phyloP scores from a whole-genome alignment of 2,797 vertebrate genomes.

The Tachyglossus aculeatus region DNA sequence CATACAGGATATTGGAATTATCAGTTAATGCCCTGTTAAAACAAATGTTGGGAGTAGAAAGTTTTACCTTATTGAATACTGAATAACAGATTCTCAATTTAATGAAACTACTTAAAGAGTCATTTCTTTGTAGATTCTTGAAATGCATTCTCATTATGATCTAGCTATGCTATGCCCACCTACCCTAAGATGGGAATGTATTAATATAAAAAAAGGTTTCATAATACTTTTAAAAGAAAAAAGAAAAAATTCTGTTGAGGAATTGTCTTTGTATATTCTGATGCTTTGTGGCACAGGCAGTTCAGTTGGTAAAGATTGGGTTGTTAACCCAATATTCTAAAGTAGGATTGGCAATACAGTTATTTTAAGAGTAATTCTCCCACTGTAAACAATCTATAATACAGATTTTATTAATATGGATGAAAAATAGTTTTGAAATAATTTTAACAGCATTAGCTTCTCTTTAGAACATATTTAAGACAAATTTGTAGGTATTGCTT shows the following conservation, averaged over 20 bases:
- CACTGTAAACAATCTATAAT: not conserved
- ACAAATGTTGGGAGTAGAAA: slow-evolving; percentile 55
- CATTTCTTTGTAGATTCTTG: slow-evolving; percentile 63
- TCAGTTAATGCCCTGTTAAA: slow-evolving; percentile 69
- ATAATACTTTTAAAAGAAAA: slow-evolving; percentile 13
- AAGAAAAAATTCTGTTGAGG: too few species aligned
- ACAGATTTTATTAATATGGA: not conserved
- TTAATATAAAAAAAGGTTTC: slow-evolving; percentile 7
- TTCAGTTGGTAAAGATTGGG: not conserved
- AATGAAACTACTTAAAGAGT: slow-evolving; percentile 63
- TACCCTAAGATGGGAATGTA: slow-evolving; percentile 17
- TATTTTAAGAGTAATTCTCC: not conserved
- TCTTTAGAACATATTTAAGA: too few species aligned
- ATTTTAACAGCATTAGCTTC: too few species aligned
- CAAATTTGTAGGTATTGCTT: too few species aligned
- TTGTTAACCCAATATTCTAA: too few species aligned
- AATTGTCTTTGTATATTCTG: too few species aligned
- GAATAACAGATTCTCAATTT: slow-evolving; percentile 62
- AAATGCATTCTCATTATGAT: slow-evolving; percentile 60
- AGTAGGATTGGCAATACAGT: not conserved
- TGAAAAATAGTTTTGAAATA: too few species aligned
- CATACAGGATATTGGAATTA: slow-evolving; percentile 61
- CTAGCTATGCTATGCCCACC: slow-evolving; percentile 20
- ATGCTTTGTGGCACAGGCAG: not conserved
- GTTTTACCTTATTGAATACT: slow-evolving; percentile 67